phyloP scores from a whole-genome alignment of 2,888 invertebrate species.

The Ligdia adustata region DNA sequence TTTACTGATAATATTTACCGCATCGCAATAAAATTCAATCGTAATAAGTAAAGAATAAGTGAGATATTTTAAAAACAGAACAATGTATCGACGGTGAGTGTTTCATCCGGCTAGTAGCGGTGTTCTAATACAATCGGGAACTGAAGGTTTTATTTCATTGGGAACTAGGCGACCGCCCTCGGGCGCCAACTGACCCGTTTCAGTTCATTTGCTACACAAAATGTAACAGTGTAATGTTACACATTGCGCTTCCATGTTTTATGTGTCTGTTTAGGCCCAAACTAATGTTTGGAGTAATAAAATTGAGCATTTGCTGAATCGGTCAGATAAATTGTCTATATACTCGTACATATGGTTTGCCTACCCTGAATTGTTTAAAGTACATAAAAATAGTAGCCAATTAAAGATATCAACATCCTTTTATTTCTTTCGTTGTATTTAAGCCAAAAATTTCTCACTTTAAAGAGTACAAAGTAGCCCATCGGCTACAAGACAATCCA shows the following conservation, averaged over 20 bases:
- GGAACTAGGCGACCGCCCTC: slow-evolving; percentile 32
- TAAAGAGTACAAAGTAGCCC: too few relatives aligned
- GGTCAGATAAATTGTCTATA: too few relatives aligned
- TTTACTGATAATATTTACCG: too few relatives aligned
- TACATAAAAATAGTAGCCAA: too few relatives aligned
- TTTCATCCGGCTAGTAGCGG: slow-evolving; percentile 29
- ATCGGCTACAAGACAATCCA: background rate
- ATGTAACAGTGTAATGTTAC: slow-evolving; percentile 7
- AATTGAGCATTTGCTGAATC: slow-evolving; percentile 13
- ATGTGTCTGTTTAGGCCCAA: slow-evolving; percentile 18
- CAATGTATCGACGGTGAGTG: slow-evolving; percentile 38
- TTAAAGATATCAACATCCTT: too few relatives aligned
- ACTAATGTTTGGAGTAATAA: slow-evolving; percentile 5
- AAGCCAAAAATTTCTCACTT: too few relatives aligned
- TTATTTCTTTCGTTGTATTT: too few relatives aligned
- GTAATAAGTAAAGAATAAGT: too few relatives aligned
- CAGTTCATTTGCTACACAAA: slow-evolving; percentile 26
- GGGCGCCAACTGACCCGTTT: slow-evolving; percentile 24
- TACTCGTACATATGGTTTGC: too few relatives aligned
- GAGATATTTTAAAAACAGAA: slow-evolving; percentile 34
- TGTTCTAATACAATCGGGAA: slow-evolving; percentile 31
- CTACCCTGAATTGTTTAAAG: too few relatives aligned
- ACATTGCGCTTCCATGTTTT: slow-evolving; percentile 8
- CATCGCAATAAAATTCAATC: too few relatives aligned
- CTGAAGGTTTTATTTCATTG: slow-evolving; percentile 36